A percentile compares a stretch with the other conserved stretches of the same genome.
Evolutionary conservation across 2,888 invertebrate species (phyloP).

Genomic region (Chymomyza amoena): DNA sequence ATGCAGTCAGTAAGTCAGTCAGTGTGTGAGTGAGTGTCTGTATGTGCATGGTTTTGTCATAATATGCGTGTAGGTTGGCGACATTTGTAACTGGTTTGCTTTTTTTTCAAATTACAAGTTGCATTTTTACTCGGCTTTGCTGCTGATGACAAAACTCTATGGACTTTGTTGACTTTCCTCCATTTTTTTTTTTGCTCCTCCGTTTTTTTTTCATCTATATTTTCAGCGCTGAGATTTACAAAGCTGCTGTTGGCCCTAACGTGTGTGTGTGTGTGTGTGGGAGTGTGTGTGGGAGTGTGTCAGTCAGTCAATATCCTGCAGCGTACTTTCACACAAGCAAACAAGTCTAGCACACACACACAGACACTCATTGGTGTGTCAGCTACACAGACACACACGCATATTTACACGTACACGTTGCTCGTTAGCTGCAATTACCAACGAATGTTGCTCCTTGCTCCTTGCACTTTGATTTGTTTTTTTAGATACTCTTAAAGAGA

Average conservation of each 20-base stretch:
- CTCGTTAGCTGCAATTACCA: constrained; percentile 50
- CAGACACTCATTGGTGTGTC: not conserved
- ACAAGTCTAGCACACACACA: not conserved
- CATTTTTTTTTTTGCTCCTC: not conserved
- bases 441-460: not conserved
- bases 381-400: not conserved
- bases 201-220: constrained; percentile 4
- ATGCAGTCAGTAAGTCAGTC: not conserved
- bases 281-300: not conserved
- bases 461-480: constrained; percentile 2
- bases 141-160: constrained; percentile 1
- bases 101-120: constrained; percentile 46
- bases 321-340: constrained; percentile 7
- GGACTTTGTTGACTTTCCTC: not conserved
- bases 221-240: constrained; percentile 28
- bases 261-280: not conserved
- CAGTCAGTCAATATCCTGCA: constrained; percentile 37
- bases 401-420: constrained; percentile 24
- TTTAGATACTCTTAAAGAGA: not conserved
- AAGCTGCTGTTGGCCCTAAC: constrained; percentile 10
- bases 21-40: not conserved
- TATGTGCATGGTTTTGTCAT: not conserved
- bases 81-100: constrained; percentile 25
- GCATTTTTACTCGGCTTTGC: constrained; percentile 37
- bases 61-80: not conserved